Evolutionary conservation across 1,140 invertebrate species (phyloP), one percentile per base, ranked within the genome.

Genomic region (Stegodyphus mimosarum): DNA sequence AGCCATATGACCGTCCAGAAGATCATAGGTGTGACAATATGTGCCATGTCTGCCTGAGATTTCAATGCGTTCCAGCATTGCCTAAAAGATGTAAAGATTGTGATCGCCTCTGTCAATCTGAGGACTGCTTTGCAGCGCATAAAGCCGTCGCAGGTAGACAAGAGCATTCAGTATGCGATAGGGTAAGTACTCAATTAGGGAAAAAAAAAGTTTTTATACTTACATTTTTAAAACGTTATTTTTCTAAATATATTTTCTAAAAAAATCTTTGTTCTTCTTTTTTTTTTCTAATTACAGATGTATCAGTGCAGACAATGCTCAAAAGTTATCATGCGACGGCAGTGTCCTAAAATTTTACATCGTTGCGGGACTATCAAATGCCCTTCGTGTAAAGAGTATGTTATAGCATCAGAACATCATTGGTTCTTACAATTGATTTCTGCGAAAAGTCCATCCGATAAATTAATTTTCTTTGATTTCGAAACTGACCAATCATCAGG

Each of bases 401-500:
- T 11, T 17, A 51, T 78, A 4, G 17, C 49, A 17, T 60, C 9
- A 5, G 13, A 66, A 52, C 76, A 78, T 18, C 6, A n/a, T 6
- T 78, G 49, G 10, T 49, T 50, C 49, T 51, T 50, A 4, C 9
- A 51, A 9, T n/a, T 6, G 6, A 13, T 66, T 48, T 6, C 7
- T 7, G 7, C 7, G 48, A 77, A 77, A 48, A 64, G 5, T 7
- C 49, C 33, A 51, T 7, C 13, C 2, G 76, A 78, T 5, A 48
- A 67, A 13, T 7, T 51, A 6, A 78, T 78, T 67, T 78, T 67
- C 17, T 60, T 63, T 63, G 52, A 75, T 63, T 60, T 75, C 10
- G 73, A 75, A 33, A 75, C 53, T 18, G 73, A 75, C 53, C 73
- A 75, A n/a, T 18, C 52, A 6, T 75, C 73, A 18, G 73, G 73